phyloP scores from a whole-genome alignment of 2,113 vertebrate species.

The Poicephalus meyeri region DNA sequence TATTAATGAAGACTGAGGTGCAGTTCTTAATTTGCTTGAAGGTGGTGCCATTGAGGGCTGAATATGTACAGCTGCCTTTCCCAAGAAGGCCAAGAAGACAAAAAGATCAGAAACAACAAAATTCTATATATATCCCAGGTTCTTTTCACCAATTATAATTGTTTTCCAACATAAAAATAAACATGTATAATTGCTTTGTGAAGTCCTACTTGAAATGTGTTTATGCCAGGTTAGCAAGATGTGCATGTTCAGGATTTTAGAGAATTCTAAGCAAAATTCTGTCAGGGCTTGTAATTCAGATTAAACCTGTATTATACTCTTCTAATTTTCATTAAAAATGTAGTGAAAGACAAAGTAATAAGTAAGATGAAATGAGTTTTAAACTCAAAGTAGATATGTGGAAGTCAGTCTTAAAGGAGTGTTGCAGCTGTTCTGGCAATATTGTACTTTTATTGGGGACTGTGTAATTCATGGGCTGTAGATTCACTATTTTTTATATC shows the following conservation, averaged over 20 bases:
- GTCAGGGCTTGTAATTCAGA: background rate
- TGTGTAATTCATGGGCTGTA: accelerated
- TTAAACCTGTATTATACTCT: background rate
- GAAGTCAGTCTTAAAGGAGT: background rate
- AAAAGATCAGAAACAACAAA: background rate
- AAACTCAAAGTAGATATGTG: background rate
- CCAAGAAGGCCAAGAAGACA: background rate
- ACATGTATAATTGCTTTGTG: background rate
- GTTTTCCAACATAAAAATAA: background rate
- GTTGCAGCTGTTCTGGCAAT: background rate
- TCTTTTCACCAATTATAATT: background rate
- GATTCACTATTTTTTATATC: background rate
- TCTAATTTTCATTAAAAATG: background rate
- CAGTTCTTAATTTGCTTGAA: background rate
- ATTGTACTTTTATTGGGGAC: background rate
- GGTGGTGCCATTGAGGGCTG: background rate
- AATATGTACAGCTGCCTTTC: background rate
- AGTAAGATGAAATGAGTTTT: background rate
- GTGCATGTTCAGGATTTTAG: background rate
- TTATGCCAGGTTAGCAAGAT: background rate
- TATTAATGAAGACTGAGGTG: background rate
- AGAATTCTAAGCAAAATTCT: background rate
- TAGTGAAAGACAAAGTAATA: background rate
- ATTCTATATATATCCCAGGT: background rate
- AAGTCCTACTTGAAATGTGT: background rate